These are phyloP conservation scores for Trissoscelio sp. DNA, from an alignment of 2,888 invertebrate genomes.

Conservation along the genomic window DNA sequence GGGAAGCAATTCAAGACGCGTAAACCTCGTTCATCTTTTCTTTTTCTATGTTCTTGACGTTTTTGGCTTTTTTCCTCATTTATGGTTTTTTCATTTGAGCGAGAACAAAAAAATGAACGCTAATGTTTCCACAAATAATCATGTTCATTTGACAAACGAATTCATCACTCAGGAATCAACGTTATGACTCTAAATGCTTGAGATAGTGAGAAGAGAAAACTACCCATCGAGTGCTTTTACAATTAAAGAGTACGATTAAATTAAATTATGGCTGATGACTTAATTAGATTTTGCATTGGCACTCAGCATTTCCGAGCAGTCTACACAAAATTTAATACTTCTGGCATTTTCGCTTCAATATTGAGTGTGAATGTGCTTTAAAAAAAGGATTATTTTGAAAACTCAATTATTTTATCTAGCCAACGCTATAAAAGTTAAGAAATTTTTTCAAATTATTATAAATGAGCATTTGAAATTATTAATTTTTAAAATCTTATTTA, in stretches of 20 bases:
- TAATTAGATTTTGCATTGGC: slow-evolving; percentile 8
- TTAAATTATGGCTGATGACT: slow-evolving; percentile 12
- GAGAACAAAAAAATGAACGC: slow-evolving; percentile 3
- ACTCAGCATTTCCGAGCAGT: not conserved
- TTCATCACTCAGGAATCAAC: not conserved
- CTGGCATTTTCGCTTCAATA: not conserved
- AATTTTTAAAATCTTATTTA: no score
- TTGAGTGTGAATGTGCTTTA: no score
- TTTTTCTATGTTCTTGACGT: slow-evolving; percentile 8
- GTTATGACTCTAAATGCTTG: not conserved
- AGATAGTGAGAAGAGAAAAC: not conserved
- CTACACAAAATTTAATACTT: not conserved
- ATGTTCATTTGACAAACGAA: not conserved
- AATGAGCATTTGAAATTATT: no score
- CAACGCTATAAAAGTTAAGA: no score
- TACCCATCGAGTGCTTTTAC: not conserved
- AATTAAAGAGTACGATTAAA: slow-evolving; percentile 1
- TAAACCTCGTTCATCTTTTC: slow-evolving; percentile 37
- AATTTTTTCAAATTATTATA: no score
- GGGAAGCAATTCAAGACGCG: slow-evolving; percentile 42
- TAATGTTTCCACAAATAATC: slow-evolving; percentile 6
- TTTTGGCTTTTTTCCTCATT: slow-evolving; percentile 29
- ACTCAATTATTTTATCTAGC: no score
- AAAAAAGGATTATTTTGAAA: no score
- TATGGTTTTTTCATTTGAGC: not conserved